Base-by-base conservation (phyloP, 30 jellyfish, hydroid and myxozoan species). In the Nemopilema nomurai region DNA sequence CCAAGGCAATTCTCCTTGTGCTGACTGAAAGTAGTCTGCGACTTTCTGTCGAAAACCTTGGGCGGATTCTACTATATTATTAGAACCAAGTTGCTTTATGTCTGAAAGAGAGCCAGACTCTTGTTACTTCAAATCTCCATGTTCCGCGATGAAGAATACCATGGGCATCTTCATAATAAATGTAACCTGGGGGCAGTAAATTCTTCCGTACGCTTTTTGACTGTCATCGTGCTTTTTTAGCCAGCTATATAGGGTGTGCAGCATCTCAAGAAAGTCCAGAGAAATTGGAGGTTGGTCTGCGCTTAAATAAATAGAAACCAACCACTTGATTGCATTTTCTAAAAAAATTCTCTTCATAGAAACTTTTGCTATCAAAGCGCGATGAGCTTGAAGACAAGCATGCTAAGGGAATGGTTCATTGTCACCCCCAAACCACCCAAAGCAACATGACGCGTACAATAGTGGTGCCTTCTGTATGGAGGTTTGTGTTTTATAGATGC, bases 81-180 rank as follows among this genome's bases (percentile, higher is more conserved):
- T 19, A 63, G 72, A 19, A 19, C 72, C 72, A 63, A 63, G 29
- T 63, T 63, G 72, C 26, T 70, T 70, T 19, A 70, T 33, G 16
- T 70, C 67, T 70, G 49, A 33, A 27, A 70, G 63, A 28, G 81
- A 23, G 24, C 81, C 81, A 29, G 26, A 19, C 31, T 70, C 81
- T 18, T 22, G 81, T n/a, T 27, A 22, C 63, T 70, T 70, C 81
- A 19, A 67, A 70, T 27, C 81, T 29, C 81, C 81, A 70, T 19
- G 31, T 70, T 27, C 81, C 66, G 26, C 23, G 27, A 28, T 70
- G 81, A 70, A 70, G 57, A 21, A 70, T 70, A 0, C 81, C 81
- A 70, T 70, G 50, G 26, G 81, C 27, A 28, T 70, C 81, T 70
- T 70, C 81, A 28, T 70, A 70, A 30, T 67, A n/a, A 67, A 67